phyloP scores from a whole-genome alignment of 2,113 vertebrate species.

The Tursiops truncatus region DNA sequence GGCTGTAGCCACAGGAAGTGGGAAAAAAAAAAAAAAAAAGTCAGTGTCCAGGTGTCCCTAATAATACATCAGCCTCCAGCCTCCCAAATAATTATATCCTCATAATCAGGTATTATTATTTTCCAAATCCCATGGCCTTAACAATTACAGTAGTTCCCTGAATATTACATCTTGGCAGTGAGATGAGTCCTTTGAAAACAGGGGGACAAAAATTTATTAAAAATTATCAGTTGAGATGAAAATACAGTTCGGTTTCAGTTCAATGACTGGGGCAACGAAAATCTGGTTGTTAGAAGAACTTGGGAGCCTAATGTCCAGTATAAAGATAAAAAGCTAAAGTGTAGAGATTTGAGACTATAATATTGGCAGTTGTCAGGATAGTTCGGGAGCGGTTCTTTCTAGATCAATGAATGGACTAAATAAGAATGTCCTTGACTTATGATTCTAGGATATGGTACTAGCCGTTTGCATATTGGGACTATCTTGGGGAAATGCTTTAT shows the following conservation, averaged over 20 bases:
- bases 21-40: background rate
- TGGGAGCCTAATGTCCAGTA: background rate
- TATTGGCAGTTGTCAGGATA: background rate
- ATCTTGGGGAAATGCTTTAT: background rate
- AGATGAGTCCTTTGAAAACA: conserved; percentile 29
- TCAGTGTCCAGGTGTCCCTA: background rate
- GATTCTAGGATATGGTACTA: background rate
- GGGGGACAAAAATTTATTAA: background rate
- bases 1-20: background rate
- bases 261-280: background rate
- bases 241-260: background rate
- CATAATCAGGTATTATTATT: background rate
- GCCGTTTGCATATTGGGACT: background rate
- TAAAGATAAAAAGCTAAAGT: conserved; percentile 8
- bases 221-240: background rate
- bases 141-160: background rate
- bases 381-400: background rate
- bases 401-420: background rate
- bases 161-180: conserved; percentile 21
- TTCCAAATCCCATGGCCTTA: background rate
- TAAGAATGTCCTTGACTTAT: background rate
- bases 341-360: conserved; percentile 2
- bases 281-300: background rate
- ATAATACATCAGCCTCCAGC: background rate
- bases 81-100: background rate